Base-by-base conservation (phyloP, 2,797 vertebrate genomes). In the Manis pentadactyla region DNA sequence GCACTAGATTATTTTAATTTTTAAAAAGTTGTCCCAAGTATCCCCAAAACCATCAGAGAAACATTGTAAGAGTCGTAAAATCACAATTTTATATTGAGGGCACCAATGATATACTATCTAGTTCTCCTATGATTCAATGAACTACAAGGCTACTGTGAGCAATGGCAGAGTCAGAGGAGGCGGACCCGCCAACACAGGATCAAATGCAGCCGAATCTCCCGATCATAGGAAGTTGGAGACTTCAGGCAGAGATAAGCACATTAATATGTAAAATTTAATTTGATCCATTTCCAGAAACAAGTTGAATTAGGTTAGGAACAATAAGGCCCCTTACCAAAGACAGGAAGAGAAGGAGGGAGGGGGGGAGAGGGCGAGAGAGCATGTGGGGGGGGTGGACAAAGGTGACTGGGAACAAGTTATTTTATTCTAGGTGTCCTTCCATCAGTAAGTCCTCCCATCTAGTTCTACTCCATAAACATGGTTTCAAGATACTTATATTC, bases 231-330 rank as follows among this genome's bases (percentile, higher is more conserved):
- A 97, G 74, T 55, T 5, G 59, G 27, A 5, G 11, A 29, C 34
- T 93, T 91, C 61, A 61, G 4, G 53, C 3, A 64, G 42, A 46
- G 10, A 46, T 12, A 69, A 29, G 10, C 14, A 55, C 39, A 94
- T 86, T 34, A 77, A 94, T 53, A 23, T 78, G 25, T 1, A 55
- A 64, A 95, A 2, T 7, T 12, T 49, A 88, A 93, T 93, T 69
- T 89, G 27, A 18, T 83, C 64, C 63, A n/a, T 90, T 96, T 82
- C 87, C 85, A 86, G 91, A 96, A 75, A 83, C 49, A 89, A 85
- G 55, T 57, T 89, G 84, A 73, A 84, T 93, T 75, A 85, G 53
- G n/a, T 95, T 94, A 92, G 64, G 61, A 77, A 27, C 37, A n/a
- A 93, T 8, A 69, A 14, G 37, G 57, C 12, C 37, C 37, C 31